phyloP scores from a whole-genome alignment of 2,113 vertebrate species.

The Seriola rivoliana region DNA sequence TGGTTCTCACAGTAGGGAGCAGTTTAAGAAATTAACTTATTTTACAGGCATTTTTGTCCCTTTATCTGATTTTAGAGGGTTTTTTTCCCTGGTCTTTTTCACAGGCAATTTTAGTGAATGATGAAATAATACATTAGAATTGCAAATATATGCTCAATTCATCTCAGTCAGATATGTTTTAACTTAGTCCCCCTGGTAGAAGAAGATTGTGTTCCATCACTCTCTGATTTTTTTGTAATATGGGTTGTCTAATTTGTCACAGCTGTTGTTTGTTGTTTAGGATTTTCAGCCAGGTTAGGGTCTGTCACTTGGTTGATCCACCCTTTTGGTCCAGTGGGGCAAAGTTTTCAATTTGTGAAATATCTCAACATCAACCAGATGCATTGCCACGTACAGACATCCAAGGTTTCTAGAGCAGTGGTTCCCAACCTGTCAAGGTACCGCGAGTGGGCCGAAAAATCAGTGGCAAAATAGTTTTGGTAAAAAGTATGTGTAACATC shows the following conservation, averaged over 20 bases:
- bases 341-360: no score
- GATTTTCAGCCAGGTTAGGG: not conserved
- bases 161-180: conserved; percentile 30
- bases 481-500: no score
- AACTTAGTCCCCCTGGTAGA: conserved; percentile 22
- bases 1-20: conserved; percentile 24
- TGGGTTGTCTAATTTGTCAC: not conserved
- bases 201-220: not conserved
- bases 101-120: conserved; percentile 16
- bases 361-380: no score
- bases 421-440: no score
- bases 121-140: conserved; percentile 34
- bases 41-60: conserved; percentile 27
- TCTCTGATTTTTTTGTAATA: not conserved
- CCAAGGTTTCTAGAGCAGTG: no score
- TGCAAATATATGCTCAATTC: conserved; percentile 13
- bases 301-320: not conserved
- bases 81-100: conserved; percentile 16
- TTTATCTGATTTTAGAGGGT: conserved; percentile 31
- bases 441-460: no score
- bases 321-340: no score
- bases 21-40: conserved; percentile 38
- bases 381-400: no score
- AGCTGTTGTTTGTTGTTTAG: not conserved
- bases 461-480: no score